These are phyloP conservation scores for Cercopithecus mona DNA, from an alignment of 2,113 vertebrate genomes.

Conservation along the genomic window DNA sequence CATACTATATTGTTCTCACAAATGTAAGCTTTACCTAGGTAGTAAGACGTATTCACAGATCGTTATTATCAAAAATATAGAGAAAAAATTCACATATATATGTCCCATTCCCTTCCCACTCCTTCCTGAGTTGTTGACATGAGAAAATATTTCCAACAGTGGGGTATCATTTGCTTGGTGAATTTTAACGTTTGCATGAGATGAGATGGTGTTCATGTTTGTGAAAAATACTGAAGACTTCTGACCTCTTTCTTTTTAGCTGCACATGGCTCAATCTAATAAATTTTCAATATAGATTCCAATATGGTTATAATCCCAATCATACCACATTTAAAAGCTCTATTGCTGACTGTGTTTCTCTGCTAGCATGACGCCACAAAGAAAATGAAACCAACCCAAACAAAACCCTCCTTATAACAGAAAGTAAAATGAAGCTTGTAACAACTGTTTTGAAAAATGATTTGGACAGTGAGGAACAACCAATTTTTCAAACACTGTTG, in stretches of 20 bases:
- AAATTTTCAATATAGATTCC: conserved; percentile 52
- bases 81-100: background rate
- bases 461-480: conserved; percentile 1
- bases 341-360: conserved; percentile 43
- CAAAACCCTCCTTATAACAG: conserved; percentile 30
- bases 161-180: background rate
- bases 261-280: conserved; percentile 14
- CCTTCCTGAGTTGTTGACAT: background rate
- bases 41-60: background rate
- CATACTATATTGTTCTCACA: background rate
- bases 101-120: background rate
- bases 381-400: conserved; percentile 63
- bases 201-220: conserved; percentile 17
- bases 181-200: conserved; percentile 41
- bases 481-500: conserved; percentile 20
- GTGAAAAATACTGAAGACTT: conserved; percentile 33
- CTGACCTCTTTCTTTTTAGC: conserved; percentile 31
- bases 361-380: conserved; percentile 27
- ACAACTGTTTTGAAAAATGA: conserved; percentile 33
- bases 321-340: background rate
- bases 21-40: background rate
- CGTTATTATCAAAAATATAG: background rate
- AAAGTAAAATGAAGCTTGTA: conserved; percentile 25
- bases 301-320: conserved; percentile 34
- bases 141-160: conserved; percentile 28